phyloP scores from a whole-genome alignment of 2,888 invertebrate species.

The Diarsia rubi region DNA sequence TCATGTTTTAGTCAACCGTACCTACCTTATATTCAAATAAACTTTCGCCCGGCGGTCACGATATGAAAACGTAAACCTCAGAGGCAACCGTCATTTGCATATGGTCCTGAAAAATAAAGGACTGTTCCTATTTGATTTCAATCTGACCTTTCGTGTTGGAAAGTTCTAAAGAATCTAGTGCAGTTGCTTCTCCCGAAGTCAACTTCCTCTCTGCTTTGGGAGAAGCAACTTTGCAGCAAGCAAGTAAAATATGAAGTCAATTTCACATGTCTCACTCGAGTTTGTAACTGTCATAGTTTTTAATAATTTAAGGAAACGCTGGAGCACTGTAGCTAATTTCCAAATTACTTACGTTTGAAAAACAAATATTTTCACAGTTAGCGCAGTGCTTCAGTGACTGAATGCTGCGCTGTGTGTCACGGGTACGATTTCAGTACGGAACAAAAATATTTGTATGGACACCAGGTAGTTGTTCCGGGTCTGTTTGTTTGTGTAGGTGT shows the following conservation, averaged over 20 bases:
- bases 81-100: constrained; percentile 11
- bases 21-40: neutral
- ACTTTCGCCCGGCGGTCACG: neutral
- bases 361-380: neutral
- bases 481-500: no score
- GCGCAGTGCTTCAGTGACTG: no score
- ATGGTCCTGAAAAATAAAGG: neutral
- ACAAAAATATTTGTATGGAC: no score
- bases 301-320: neutral
- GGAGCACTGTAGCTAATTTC: neutral
- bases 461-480: no score
- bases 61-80: constrained; percentile 17
- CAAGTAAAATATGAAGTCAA: neutral
- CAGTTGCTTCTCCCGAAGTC: neutral
- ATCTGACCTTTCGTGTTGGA: neutral
- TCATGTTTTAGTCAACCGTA: constrained; percentile 11
- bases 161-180: neutral
- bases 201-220: neutral
- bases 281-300: neutral
- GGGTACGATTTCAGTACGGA: no score
- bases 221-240: neutral
- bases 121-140: neutral
- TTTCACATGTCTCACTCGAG: neutral
- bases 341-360: neutral
- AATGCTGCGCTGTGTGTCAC: no score